A percentile compares a stretch with the other conserved stretches of the same genome.
These are phyloP conservation scores for Zaprionus ghesquierei DNA, from an alignment of 1,140 invertebrate species.

Conservation along the genomic window DNA sequence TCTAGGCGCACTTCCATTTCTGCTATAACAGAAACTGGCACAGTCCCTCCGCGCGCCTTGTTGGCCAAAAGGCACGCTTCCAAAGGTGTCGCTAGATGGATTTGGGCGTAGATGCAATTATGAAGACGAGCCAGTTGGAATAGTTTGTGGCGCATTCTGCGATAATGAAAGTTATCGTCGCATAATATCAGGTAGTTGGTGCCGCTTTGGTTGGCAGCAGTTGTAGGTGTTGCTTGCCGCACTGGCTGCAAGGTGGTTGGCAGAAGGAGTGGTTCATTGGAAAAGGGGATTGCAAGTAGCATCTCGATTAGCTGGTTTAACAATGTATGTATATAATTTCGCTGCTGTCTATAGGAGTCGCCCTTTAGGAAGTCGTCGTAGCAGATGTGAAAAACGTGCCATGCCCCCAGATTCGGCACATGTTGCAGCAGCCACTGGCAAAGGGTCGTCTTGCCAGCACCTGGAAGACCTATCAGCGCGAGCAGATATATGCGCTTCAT, in stretches of 20 bases:
- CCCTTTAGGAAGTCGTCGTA: slow-evolving; percentile 59
- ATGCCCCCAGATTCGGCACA: neutral
- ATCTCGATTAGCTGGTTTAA: slow-evolving; percentile 37
- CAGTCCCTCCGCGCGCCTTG: slow-evolving; percentile 1
- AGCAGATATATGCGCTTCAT: slow-evolving; percentile 61
- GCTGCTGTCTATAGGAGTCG: slow-evolving; percentile 49
- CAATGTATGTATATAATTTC: slow-evolving; percentile 20
- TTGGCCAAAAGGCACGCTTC: slow-evolving; percentile 39
- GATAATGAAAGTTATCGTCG: slow-evolving; percentile 76
- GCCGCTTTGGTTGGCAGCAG: neutral
- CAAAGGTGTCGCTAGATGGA: slow-evolving; percentile 38
- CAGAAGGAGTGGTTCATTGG: neutral
- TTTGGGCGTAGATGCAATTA: slow-evolving; percentile 49
- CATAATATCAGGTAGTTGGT: slow-evolving; percentile 52
- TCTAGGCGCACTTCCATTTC: slow-evolving; percentile 59
- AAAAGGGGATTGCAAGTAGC: slow-evolving; percentile 2
- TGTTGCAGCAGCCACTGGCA: slow-evolving; percentile 47
- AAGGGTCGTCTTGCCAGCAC: slow-evolving; percentile 59
- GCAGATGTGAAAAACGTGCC: slow-evolving; percentile 63
- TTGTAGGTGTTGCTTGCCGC: neutral
- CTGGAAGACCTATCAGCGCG: slow-evolving; percentile 67
- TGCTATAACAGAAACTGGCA: slow-evolving; percentile 39
- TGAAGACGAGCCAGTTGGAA: slow-evolving; percentile 49
- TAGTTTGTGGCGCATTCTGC: slow-evolving; percentile 69
- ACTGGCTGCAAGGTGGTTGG: neutral